Conservation (phyloP, 2,797 vertebrate genomes). For the Hippoglossus hippoglossus region DNA sequence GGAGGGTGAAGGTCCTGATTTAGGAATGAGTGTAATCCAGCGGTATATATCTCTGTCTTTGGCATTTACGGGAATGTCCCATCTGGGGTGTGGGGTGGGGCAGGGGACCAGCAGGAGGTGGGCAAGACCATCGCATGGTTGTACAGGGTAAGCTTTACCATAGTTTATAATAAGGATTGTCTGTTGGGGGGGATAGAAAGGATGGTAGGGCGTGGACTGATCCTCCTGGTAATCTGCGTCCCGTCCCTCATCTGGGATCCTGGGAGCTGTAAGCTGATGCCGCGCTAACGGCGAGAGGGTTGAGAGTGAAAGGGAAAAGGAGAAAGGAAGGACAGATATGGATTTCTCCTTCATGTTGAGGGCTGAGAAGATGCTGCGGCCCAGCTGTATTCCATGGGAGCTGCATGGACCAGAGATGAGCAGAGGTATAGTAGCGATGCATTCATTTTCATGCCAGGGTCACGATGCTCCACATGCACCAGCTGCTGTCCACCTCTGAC, state of each 20-base stretch:
- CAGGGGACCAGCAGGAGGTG: constrained; percentile 47
- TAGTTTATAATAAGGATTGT: constrained; percentile 33
- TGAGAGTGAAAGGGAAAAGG: constrained; percentile 18
- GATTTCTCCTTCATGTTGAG: constrained; percentile 50
- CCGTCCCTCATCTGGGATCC: constrained; percentile 50
- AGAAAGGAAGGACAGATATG: constrained; percentile 38
- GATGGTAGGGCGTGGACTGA: constrained; percentile 49
- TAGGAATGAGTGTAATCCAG: constrained; percentile 48
- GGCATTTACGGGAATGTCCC: constrained; percentile 41
- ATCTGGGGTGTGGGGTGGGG: constrained; percentile 42
- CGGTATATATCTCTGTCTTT: constrained; percentile 33
- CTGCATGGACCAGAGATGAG: constrained; percentile 39
- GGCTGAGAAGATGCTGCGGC: constrained; percentile 54
- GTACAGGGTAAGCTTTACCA: constrained; percentile 26
- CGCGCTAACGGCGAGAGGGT: constrained; percentile 11
- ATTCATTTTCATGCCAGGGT: constrained; percentile 32
- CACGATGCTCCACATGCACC: constrained; percentile 35
- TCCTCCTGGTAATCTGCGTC: constrained; percentile 60
- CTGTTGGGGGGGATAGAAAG: constrained; percentile 45
- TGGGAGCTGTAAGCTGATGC: constrained; percentile 33
- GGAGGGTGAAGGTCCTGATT: constrained; percentile 54
- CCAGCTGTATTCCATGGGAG: constrained; percentile 74
- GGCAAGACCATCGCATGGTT: constrained; percentile 31
- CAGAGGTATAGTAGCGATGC: constrained; percentile 59
- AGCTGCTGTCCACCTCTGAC: constrained; percentile 59